Evolutionary conservation across 1,140 invertebrate species (phyloP).

Genomic region (Chionoecetes opilio): DNA sequence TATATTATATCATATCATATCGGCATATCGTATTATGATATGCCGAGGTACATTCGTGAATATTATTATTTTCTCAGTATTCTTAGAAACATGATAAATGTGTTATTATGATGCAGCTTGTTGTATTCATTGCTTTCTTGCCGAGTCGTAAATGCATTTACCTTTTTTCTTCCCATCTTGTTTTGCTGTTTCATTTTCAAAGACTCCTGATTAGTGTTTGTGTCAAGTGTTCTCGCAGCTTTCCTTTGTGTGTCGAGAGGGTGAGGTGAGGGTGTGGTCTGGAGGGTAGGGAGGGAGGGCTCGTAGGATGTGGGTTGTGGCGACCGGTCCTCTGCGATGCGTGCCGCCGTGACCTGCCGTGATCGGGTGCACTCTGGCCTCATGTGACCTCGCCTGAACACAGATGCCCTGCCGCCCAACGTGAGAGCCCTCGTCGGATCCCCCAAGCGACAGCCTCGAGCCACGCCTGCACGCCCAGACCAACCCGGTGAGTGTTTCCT

Average conservation of each 20-base stretch:
- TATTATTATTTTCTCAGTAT: too few relatives aligned
- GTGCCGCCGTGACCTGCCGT: neutral
- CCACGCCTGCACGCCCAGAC: neutral
- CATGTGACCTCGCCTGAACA: slow-evolving; percentile 31
- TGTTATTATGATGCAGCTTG: too few relatives aligned
- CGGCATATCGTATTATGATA: too few relatives aligned
- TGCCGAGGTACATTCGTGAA: too few relatives aligned
- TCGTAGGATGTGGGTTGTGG: neutral
- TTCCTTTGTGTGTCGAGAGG: neutral
- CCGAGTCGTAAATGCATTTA: too few relatives aligned
- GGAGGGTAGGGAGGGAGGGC: neutral
- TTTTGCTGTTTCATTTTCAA: neutral
- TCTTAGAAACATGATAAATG: too few relatives aligned
- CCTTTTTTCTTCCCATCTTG: neutral
- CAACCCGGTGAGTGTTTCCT: neutral
- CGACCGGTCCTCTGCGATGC: neutral
- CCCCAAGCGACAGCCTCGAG: slow-evolving; percentile 65
- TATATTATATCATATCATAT: too few relatives aligned
- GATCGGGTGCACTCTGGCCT: neutral
- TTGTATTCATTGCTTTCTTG: too few relatives aligned
- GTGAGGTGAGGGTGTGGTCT: neutral
- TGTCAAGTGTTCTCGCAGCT: neutral
- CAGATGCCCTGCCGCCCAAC: slow-evolving; percentile 72
- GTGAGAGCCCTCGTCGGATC: slow-evolving; percentile 73
- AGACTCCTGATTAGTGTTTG: neutral